Evolutionary conservation across 1,140 invertebrate genomes (phyloP).

Genomic region (Druon quercuslanigerum): DNA sequence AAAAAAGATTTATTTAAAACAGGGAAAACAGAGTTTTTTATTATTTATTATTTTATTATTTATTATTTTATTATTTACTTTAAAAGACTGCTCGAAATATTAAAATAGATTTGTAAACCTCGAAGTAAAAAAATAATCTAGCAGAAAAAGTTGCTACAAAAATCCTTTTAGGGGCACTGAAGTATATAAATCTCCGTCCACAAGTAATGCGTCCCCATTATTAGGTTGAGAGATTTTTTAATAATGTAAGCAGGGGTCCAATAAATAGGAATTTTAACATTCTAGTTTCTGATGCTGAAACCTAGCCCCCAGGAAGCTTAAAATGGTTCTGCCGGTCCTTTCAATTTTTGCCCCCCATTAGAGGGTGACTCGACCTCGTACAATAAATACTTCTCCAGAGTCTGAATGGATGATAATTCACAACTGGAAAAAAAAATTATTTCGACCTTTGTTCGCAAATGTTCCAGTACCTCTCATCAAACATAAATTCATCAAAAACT

Average conservation of each 20-base stretch:
- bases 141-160: too few species aligned
- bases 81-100: too few species aligned
- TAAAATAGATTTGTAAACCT: too few species aligned
- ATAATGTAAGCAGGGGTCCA: slow-evolving; percentile 16
- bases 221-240: slow-evolving; percentile 9
- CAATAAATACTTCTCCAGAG: slow-evolving; percentile 24
- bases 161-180: too few species aligned
- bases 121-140: too few species aligned
- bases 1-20: too few species aligned
- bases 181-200: too few species aligned
- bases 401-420: slow-evolving; percentile 24
- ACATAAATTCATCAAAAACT: neutral
- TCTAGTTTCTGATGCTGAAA: neutral
- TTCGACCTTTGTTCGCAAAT: slow-evolving; percentile 6
- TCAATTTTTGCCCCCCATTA: slow-evolving; percentile 4
- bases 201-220: neutral
- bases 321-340: slow-evolving; percentile 16
- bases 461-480: slow-evolving; percentile 16
- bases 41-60: too few species aligned
- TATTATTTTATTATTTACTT: too few species aligned
- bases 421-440: slow-evolving; percentile 27
- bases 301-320: slow-evolving; percentile 11
- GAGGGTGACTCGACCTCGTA: slow-evolving; percentile 14
- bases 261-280: slow-evolving; percentile 6
- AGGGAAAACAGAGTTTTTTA: too few species aligned